phyloP scores from a whole-genome alignment of 2,888 invertebrate genomes.

The Metacarcinus magister region DNA sequence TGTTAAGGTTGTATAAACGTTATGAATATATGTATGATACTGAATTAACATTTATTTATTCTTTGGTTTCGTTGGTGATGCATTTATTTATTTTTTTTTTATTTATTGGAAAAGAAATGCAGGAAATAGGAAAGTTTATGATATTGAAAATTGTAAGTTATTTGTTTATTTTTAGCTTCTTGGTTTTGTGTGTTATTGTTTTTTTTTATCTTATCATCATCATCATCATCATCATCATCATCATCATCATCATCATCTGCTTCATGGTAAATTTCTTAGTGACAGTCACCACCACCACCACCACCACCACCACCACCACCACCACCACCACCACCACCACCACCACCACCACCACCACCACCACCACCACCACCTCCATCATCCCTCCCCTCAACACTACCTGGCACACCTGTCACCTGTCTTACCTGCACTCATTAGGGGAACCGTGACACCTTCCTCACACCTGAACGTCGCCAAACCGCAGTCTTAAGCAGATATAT shows the following conservation, averaged over 20 bases:
- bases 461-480: conserved; percentile 57
- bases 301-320: no score
- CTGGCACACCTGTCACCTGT: conserved; percentile 37
- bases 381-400: background rate
- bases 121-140: no score
- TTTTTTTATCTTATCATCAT: background rate
- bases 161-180: background rate
- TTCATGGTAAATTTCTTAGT: no score
- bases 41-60: no score
- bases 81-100: no score
- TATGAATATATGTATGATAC: no score
- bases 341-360: conserved; percentile 55
- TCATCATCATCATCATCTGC: no score
- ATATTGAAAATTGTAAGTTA: background rate
- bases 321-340: background rate
- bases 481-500: background rate
- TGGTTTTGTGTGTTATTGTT: background rate
- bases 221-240: no score
- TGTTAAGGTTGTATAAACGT: background rate
- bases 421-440: conserved; percentile 53
- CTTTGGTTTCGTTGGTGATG: no score
- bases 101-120: no score
- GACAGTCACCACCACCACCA: no score
- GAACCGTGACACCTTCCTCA: background rate
- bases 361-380: conserved; percentile 26